Conservation (phyloP, 2,113 vertebrate genomes). For the Heterotilapia buettikoferi region DNA sequence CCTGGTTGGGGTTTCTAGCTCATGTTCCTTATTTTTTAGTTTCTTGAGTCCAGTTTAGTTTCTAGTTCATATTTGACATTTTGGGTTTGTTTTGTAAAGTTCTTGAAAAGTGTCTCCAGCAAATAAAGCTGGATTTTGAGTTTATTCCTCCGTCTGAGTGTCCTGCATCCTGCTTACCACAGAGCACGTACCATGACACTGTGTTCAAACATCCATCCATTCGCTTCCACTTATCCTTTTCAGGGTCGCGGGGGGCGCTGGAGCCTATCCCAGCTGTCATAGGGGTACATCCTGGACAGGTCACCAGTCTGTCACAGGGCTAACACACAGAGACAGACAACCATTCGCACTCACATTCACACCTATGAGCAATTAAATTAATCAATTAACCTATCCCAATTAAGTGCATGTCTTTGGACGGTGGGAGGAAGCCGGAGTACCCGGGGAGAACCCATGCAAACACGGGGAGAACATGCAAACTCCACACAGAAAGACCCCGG, state of each 20-base stretch:
- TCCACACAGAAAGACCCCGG: background rate
- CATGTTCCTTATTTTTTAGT: background rate
- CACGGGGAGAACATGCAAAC: background rate
- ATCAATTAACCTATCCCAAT: background rate
- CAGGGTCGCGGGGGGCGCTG: background rate
- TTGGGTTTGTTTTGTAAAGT: background rate
- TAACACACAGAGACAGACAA: background rate
- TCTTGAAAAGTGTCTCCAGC: background rate
- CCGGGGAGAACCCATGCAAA: background rate
- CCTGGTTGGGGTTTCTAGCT: background rate
- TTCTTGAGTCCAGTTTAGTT: background rate
- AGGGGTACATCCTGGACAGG: background rate
- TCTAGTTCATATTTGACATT: background rate
- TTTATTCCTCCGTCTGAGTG: background rate
- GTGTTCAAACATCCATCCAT: background rate
- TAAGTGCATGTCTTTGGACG: background rate
- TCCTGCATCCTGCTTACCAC: background rate
- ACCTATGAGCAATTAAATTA: background rate
- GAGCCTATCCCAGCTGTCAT: background rate
- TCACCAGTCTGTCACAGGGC: background rate
- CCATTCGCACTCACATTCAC: background rate
- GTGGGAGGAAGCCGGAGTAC: background rate
- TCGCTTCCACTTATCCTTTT: background rate
- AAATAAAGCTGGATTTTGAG: background rate
- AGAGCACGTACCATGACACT: background rate